A percentile compares a stretch with the other conserved stretches of the same genome.
Conservation (phyloP, 2,888 invertebrate genomes). For the Eulithis testata region DNA sequence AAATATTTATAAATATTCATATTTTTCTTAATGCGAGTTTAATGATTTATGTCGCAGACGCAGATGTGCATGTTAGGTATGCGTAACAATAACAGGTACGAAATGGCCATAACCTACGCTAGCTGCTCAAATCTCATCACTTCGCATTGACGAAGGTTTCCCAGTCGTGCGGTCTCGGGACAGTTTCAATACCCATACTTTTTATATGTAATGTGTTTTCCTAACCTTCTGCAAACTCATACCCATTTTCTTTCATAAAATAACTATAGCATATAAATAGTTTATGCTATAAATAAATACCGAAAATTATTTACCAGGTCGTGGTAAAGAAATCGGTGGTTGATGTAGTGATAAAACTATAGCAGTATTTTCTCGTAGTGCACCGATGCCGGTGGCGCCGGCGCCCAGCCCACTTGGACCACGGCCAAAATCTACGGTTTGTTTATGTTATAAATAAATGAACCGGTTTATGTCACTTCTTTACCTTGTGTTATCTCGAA, state of each 20-base stretch:
- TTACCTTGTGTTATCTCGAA: conserved; percentile 25
- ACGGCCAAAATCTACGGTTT: conserved; percentile 72
- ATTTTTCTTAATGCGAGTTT: conserved; percentile 35
- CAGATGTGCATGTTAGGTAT: conserved; percentile 7
- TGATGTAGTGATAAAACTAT: conserved; percentile 59
- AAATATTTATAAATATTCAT: conserved; percentile 26
- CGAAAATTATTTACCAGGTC: conserved; percentile 22
- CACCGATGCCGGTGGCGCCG: conserved; percentile 65
- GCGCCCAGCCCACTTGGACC: conserved; percentile 74
- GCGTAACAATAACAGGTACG: background rate
- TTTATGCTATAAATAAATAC: background rate
- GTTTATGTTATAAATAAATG: conserved; percentile 78
- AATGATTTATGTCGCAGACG: conserved; percentile 18
- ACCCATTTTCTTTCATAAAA: too few species aligned
- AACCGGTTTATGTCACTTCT: conserved; percentile 32
- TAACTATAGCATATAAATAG: background rate
- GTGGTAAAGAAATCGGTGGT: conserved; percentile 46
- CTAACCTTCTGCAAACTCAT: too few species aligned
- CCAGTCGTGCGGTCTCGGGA: too few species aligned
- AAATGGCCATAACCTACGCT: too few species aligned
- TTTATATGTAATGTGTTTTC: too few species aligned
- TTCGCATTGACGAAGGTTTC: background rate
- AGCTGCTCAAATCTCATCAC: background rate
- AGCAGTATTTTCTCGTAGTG: conserved; percentile 59
- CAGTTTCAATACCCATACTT: too few species aligned